These are phyloP conservation scores for Acholoe squamosa DNA, from an alignment of 2,888 invertebrate genomes.

Conservation along the genomic window DNA sequence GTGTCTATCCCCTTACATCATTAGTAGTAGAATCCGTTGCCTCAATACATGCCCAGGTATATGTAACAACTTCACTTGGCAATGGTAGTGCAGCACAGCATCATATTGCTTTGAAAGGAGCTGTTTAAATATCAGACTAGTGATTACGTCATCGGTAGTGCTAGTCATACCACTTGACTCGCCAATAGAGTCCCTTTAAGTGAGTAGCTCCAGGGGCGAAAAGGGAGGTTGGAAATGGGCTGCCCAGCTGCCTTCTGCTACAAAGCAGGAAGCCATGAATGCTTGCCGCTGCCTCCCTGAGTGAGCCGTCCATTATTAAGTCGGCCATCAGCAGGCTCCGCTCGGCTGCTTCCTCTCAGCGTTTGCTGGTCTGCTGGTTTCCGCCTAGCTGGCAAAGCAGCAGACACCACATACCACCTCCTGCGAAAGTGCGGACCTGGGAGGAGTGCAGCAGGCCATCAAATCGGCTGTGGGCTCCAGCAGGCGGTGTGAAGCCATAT, in stretches of 20 bases:
- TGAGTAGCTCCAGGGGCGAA: not conserved
- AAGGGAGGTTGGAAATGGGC: not conserved
- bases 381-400: not conserved
- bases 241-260: not conserved
- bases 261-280: not conserved
- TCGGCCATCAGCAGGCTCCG: not conserved
- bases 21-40: no score
- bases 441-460: not conserved
- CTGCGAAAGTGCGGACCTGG: not conserved
- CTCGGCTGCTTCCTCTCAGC: constrained; percentile 28
- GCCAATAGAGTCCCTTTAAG: not conserved
- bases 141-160: no score
- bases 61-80: no score
- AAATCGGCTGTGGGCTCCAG: not conserved
- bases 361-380: constrained; percentile 7
- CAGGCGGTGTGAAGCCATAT: constrained; percentile 19
- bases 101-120: no score
- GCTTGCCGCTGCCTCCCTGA: not conserved
- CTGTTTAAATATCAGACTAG: no score
- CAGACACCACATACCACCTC: not conserved
- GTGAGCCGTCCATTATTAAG: constrained; percentile 34
- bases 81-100: no score
- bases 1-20: no score
- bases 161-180: no score
- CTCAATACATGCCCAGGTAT: no score